phyloP scores from a whole-genome alignment of 2,113 vertebrate species.

The Eulemur rufifrons region DNA sequence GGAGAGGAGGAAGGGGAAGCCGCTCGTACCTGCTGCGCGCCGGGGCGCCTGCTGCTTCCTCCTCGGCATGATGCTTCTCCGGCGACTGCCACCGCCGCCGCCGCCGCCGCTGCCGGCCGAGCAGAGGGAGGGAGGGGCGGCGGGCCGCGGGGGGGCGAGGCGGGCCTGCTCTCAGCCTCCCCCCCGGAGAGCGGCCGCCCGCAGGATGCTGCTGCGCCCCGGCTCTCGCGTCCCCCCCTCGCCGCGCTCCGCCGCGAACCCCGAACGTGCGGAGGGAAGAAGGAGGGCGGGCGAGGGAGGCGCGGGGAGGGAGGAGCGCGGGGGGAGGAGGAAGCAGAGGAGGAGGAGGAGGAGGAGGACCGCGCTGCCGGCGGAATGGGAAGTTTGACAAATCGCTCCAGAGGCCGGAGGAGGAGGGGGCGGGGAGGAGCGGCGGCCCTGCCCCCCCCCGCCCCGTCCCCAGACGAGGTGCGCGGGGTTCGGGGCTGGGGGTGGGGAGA shows the following conservation, averaged over 20 bases:
- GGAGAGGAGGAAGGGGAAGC: constrained; percentile 62
- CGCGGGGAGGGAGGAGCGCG: constrained; percentile 71
- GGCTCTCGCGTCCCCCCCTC: constrained; percentile 81
- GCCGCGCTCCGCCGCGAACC: constrained; percentile 86
- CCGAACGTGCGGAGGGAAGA: constrained; percentile 81
- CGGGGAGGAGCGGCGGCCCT: constrained; percentile 77
- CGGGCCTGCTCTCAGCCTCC: constrained; percentile 85
- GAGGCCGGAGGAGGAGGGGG: constrained; percentile 81
- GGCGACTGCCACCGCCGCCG: constrained; percentile 76
- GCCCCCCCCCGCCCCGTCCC: constrained; percentile 67
- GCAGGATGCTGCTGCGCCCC: constrained; percentile 86
- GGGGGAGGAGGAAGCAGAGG: constrained; percentile 63
- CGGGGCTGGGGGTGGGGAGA: constrained; percentile 70
- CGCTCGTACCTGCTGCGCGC: constrained; percentile 95
- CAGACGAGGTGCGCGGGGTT: constrained; percentile 73
- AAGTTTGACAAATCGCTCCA: constrained; percentile 86
- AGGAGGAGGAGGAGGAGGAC: constrained; percentile 77
- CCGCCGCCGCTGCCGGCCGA: constrained; percentile 70
- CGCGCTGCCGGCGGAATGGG: constrained; percentile 81
- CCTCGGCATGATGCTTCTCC: constrained; percentile 93
- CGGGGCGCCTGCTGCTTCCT: constrained; percentile 99
- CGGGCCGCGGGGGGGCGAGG: constrained; percentile 74
- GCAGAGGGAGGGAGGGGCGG: constrained; percentile 72
- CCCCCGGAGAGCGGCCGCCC: constrained; percentile 87
- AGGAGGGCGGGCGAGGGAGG: constrained; percentile 78